Base-by-base conservation (phyloP, 2,113 vertebrate species). In the Channa argus region DNA sequence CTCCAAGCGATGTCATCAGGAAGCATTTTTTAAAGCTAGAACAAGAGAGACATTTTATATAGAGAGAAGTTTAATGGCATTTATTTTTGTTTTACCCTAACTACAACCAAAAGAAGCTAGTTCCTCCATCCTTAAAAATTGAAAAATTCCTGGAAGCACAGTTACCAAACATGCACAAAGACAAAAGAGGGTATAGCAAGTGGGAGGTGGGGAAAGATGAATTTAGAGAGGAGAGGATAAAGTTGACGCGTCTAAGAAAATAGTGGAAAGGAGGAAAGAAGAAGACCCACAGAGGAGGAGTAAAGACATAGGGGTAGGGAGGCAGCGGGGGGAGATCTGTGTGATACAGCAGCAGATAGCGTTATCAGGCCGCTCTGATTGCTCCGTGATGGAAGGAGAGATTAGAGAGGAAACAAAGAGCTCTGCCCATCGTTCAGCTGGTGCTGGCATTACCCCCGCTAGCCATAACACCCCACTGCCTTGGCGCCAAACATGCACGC, bases 391-490 rank as follows among this genome's bases (percentile, higher is more conserved):
- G 86, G 71, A 62, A 71, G 79, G 45, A 69, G 44, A 82, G 91
- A 92, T 87, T 50, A 65, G 33, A 65, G 80, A 86, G 88, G 90
- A 90, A 86, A 82, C 66, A 0, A n/a, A 49, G 59, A 74, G 83
- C 81, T 83, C 82, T 85, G 86, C 90, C 86, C 89, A 87, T 63
- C 85, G 69, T 77, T 77, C 36, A 10, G 50, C 85, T 50, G 83
- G 43, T 87, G 85, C 85, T 88, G 77, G 78, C 68, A 9, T 62
- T 55, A 73, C 66, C 80, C 59, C 63, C 0, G 59, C 71, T 71
- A 94, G 93, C 88, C 94, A 94, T 92, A 95, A 95, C 92, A 94
- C 55, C 49, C 78, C 34, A 66, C 79, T 9, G 79, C 79, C 49
- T 10, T 90, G 94, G 94, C 94, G 93, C 94, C 93, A 85, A 77